Conservation (phyloP, 2,113 vertebrate species). For the Trematocara macrostoma region DNA sequence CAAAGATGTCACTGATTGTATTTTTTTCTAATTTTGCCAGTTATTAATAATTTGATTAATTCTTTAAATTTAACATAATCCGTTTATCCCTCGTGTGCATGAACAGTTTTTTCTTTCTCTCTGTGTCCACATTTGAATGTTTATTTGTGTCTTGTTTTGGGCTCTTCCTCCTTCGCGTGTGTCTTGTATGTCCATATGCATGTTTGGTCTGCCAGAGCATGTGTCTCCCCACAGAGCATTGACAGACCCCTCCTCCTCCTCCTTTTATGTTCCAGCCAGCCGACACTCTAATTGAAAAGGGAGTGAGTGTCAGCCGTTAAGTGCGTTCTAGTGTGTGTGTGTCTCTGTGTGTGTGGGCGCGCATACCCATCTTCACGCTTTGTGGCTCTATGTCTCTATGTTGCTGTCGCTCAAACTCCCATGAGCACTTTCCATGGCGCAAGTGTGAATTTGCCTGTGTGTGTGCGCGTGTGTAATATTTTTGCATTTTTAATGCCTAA, state of each 20-base stretch:
- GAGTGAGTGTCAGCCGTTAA: slow-evolving; percentile 68
- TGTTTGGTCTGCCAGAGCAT: slow-evolving; percentile 49
- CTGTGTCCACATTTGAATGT: not conserved
- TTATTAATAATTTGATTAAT: not conserved
- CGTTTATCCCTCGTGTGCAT: not conserved
- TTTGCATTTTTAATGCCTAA: slow-evolving; percentile 12
- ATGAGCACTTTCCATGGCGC: slow-evolving; percentile 33
- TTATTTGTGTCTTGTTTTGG: not conserved
- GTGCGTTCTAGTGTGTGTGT: slow-evolving; percentile 19
- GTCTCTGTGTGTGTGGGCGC: not conserved
- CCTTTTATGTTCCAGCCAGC: slow-evolving; percentile 63
- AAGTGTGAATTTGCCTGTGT: slow-evolving; percentile 33
- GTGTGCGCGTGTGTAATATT: not conserved
- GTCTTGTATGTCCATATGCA: not conserved
- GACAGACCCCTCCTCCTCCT: slow-evolving; percentile 30
- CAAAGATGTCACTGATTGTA: not conserved
- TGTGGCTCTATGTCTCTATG: slow-evolving; percentile 51
- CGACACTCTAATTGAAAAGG: slow-evolving; percentile 73
- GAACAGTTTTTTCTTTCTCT: not conserved
- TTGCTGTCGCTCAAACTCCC: slow-evolving; percentile 66
- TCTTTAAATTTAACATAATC: not conserved
- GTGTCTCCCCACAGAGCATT: slow-evolving; percentile 51
- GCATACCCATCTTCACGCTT: slow-evolving; percentile 51
- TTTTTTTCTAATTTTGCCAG: not conserved
- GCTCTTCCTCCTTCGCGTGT: not conserved